A percentile compares a stretch with the other conserved stretches of the same genome.
These are phyloP conservation scores for Porites australiensis DNA, from an alignment of 64 coral and sea anemone species.

Conservation along the genomic window DNA sequence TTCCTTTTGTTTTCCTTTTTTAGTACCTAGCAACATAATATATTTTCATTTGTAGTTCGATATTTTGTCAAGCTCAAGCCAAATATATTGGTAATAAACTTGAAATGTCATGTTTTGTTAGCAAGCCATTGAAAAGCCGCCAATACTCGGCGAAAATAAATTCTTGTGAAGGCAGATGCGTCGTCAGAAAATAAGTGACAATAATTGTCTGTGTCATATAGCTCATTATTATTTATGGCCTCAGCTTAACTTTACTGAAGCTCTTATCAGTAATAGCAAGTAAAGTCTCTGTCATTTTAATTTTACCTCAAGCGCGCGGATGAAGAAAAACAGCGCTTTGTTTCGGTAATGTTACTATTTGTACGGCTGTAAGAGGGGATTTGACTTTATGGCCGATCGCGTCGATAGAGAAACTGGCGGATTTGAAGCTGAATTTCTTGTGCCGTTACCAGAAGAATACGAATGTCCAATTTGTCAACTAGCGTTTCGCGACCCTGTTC, in stretches of 20 bases:
- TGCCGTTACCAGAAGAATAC: conserved; percentile 90
- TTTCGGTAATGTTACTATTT: not conserved
- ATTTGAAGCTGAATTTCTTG: conserved; percentile 90
- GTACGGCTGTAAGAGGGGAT: not conserved
- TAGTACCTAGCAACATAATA: not conserved
- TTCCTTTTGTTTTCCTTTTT: not conserved
- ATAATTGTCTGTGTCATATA: not conserved
- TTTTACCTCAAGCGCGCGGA: not conserved
- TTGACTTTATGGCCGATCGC: conserved; percentile 78
- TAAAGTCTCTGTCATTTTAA: conserved; percentile 9
- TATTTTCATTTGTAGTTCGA: not conserved
- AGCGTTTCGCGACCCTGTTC: conserved; percentile 94
- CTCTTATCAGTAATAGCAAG: not conserved
- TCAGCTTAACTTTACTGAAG: not conserved
- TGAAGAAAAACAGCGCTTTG: not conserved
- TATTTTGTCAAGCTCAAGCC: not conserved
- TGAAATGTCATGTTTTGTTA: conserved; percentile 26
- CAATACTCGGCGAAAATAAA: too few species aligned
- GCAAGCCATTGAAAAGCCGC: not conserved
- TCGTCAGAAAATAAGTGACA: not conserved
- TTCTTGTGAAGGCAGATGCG: conserved; percentile 6
- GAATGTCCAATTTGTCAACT: conserved; percentile 98
- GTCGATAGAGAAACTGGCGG: conserved; percentile 93
- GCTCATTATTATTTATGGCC: conserved; percentile 19
- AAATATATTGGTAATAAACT: conserved; percentile 20